Percentiles rank a stretch among this genome's conserved stretches.
Evolutionary conservation across 2,888 invertebrate genomes (phyloP).

Genomic region (Polylopha cassiicola): DNA sequence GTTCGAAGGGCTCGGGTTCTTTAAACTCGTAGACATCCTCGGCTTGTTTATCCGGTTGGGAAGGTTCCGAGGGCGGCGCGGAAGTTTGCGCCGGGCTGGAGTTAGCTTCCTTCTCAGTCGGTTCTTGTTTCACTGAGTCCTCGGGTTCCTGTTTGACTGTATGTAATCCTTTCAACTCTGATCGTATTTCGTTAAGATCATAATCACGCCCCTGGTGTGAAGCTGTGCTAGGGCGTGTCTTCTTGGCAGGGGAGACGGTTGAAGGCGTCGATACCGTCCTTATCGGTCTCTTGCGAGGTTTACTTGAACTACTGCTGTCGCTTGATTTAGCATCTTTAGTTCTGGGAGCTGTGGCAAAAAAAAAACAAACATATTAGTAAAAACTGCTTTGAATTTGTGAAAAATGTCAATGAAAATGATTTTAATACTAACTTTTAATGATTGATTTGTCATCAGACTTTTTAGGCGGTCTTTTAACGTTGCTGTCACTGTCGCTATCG

Average conservation of each 20-base stretch:
- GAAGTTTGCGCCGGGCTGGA: slow-evolving; percentile 30
- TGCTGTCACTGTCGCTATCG: slow-evolving; percentile 72
- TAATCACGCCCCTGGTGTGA: slow-evolving; percentile 80
- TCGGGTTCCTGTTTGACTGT: slow-evolving; percentile 71
- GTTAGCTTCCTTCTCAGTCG: slow-evolving; percentile 41
- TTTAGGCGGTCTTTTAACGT: slow-evolving; percentile 61
- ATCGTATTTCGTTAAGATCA: slow-evolving; percentile 89
- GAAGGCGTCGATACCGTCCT: slow-evolving; percentile 55
- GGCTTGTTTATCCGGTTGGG: slow-evolving; percentile 57
- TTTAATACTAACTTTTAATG: slow-evolving; percentile 47
- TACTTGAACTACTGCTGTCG: slow-evolving; percentile 62
- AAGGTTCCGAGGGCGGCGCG: slow-evolving; percentile 37
- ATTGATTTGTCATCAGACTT: slow-evolving; percentile 58
- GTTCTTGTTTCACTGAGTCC: slow-evolving; percentile 48
- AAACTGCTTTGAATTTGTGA: background rate
- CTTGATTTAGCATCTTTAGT: slow-evolving; percentile 62
- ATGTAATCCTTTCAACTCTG: slow-evolving; percentile 87
- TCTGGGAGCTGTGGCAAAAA: slow-evolving; percentile 47
- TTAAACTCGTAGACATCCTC: slow-evolving; percentile 92
- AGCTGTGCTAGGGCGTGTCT: slow-evolving; percentile 44
- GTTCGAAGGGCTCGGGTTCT: slow-evolving; percentile 92
- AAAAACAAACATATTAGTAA: background rate
- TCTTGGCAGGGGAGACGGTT: slow-evolving; percentile 56
- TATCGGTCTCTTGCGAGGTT: slow-evolving; percentile 60
- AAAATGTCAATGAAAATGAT: background rate